Evolutionary conservation across 2,113 vertebrate species (phyloP), one percentile per base, ranked within the genome.

Genomic region (Pomatostomus ruficeps): DNA sequence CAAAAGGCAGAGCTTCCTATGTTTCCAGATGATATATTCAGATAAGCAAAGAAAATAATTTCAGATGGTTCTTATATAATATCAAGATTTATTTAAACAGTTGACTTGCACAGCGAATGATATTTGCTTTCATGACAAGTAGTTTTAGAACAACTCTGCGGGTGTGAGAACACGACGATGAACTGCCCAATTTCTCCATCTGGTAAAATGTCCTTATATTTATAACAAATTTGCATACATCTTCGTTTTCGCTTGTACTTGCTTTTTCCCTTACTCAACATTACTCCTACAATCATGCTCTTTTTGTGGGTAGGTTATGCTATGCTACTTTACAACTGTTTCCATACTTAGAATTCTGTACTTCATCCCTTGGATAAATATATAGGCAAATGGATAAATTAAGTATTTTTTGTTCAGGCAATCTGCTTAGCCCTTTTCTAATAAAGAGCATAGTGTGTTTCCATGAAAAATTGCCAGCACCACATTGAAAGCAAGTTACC

Each of bases 161-260:
- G 91, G 93, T 96, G 97, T 97, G 95, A 96, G 96, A 97, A 97
- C 96, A 94, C 95, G 96, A 96, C 2, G 75, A 94, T 82, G 90
- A 94, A 97, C 95, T 97, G 95, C 78, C 96, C 95, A 95, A 71
- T 96, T 96, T 96, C 90, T 96, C 96, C 97, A 97, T 97, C 96
- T 97, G 96, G 75, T 92, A 93, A 91, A 95, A 96, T 88, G 85
- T 90, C 95, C 66, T 96, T 96, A 86, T 87, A 86, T 93, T 93
- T 93, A 84, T 93, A 90, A 90, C 76, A 91, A 73, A 86, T 95
- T 91, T 86, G 82, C 91, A 91, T 95, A 24, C 33, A 79, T 85
- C 76, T 63, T 95, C 35, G 55, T 91, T 95, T 94, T 94, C 25
- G 35, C 57, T 93, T 57, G 19, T 61, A 43, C 83, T 72, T 4